These are phyloP conservation scores for Phaenicophaeus curvirostris DNA, from an alignment of 2,797 vertebrate species.

Conservation along the genomic window DNA sequence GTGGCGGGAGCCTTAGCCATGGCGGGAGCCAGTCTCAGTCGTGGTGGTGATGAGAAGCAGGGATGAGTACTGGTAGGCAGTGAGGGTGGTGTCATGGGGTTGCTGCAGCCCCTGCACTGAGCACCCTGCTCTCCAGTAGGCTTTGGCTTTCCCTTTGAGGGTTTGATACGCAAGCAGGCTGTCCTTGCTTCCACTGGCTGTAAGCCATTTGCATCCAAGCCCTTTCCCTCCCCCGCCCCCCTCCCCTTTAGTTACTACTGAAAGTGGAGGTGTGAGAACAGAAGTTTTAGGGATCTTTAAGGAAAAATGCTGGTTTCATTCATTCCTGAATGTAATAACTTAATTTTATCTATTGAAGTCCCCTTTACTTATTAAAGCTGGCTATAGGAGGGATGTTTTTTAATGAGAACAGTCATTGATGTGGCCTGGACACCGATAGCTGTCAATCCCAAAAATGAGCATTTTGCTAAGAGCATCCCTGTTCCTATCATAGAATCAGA, in stretches of 20 bases:
- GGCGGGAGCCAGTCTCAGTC: too few species aligned
- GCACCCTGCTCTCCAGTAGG: too few species aligned
- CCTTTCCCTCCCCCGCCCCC: neutral
- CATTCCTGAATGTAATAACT: too few species aligned
- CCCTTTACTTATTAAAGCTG: neutral
- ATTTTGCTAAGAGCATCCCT: accelerated
- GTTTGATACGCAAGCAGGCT: accelerated
- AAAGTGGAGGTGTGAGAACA: accelerated
- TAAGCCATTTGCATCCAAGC: accelerated
- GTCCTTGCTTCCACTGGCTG: accelerated
- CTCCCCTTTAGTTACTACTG: accelerated
- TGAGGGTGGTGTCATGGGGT: too few species aligned
- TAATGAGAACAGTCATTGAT: neutral
- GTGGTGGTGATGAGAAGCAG: too few species aligned
- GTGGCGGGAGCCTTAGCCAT: too few species aligned
- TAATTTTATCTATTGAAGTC: neutral
- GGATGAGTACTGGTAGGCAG: too few species aligned
- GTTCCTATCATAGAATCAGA: neutral
- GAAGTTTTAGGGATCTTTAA: too few species aligned
- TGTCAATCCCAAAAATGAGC: neutral
- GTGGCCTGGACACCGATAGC: neutral
- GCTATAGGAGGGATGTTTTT: neutral
- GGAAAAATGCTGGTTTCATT: accelerated
- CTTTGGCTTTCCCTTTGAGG: neutral
- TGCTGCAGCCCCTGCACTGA: too few species aligned